Base-by-base conservation (phyloP, 2,888 invertebrate species). In the Euplexia lucipara region DNA sequence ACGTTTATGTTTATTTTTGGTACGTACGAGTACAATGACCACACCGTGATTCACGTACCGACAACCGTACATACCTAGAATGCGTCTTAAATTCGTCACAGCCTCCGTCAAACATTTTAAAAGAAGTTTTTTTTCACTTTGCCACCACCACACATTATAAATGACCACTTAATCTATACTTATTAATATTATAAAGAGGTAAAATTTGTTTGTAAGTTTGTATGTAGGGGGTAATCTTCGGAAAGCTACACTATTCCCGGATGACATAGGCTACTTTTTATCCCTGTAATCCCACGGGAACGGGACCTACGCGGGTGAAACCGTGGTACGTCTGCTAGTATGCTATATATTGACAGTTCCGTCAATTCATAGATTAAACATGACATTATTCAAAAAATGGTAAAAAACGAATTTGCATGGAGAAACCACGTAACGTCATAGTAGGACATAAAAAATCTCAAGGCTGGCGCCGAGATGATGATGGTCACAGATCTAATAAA, bases 401-500 rank as follows among this genome's bases (percentile, higher is more conserved):
- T 14, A 10, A 22, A 53, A 41, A 59, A 35, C 8, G 49, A 60
- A 70, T 48, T 58, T 16, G 30, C 48, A 26, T 35, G n/a, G 56
- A 53, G 54, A 75, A 65, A 70, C 67, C 52, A 70, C 52, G 45
- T 64, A 66, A 52, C 58, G 44, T 62, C 57, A 49, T 44, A 41
- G 41, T 34, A 9, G 37, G 47, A 14, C 34, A 63, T 53, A 70
- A 61, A 60, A 81, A 51, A 62, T 53, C 53, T 73, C 79, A 80
- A 80, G 77, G 82, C 49, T 47, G 74, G 54, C 63, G 73, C 68
- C 65, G 67, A 65, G 61, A 60, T 52, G 52, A 60, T 66, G 67
- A 60, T 48, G 64, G 59, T 58, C 67, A 57, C 47, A 63, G 42
- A 45, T 56, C 49, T 54, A 63, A n/a, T 68, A 72, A 78, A 70